These are phyloP conservation scores for Porites divaricata DNA, from an alignment of 92 coral and sea anemone species.

Conservation along the genomic window DNA sequence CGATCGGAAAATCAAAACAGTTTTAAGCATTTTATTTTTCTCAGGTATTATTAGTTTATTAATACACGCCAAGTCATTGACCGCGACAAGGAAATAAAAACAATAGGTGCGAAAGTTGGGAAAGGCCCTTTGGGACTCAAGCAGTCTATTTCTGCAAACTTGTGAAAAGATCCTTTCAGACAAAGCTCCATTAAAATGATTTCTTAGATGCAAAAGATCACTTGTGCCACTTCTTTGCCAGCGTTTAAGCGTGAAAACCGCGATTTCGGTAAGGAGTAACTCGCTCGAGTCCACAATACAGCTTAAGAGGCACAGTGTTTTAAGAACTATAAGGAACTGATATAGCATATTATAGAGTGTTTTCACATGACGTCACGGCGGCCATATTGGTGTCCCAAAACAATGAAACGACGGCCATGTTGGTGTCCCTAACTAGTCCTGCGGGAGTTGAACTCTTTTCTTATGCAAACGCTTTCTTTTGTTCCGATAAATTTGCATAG, in stretches of 20 bases:
- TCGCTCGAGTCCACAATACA: no score
- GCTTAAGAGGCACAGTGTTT: no score
- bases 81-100: background rate
- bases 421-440: no score
- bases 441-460: no score
- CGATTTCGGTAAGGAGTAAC: no score
- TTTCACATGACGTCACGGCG: no score
- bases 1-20: background rate
- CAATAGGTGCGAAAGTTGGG: slow-evolving; percentile 16
- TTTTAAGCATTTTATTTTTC: background rate
- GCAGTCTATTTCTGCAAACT: background rate
- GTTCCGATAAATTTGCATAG: no score
- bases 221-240: background rate
- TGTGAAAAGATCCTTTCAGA: background rate
- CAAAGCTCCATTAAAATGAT: background rate
- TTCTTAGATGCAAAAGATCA: background rate
- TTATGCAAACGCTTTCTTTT: no score
- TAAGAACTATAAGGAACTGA: no score
- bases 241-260: background rate
- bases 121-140: slow-evolving; percentile 25
- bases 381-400: no score
- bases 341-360: no score
- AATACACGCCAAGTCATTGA: slow-evolving; percentile 5
- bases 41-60: background rate
- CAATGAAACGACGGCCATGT: no score